Percentiles rank a stretch among this genome's conserved stretches.
Evolutionary conservation across 2,888 invertebrate genomes (phyloP).

Genomic region (Netelia virgata): DNA sequence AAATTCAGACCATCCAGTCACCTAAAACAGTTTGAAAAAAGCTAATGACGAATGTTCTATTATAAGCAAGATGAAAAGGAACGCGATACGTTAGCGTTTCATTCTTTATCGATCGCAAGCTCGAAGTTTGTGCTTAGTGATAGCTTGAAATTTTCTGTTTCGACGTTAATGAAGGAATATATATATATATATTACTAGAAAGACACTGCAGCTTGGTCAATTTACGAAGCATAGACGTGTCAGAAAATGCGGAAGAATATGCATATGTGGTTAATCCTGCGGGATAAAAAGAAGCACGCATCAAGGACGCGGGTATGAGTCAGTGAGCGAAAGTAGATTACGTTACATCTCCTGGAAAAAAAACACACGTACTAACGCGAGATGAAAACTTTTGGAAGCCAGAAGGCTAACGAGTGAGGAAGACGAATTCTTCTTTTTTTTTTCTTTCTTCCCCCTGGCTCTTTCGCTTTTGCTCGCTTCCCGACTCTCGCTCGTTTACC

Average conservation of each 20-base stretch:
- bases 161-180: background rate
- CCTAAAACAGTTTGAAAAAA: no score
- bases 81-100: no score
- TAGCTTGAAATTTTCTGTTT: background rate
- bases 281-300: background rate
- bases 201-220: background rate
- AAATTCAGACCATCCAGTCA: no score
- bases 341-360: constrained; percentile 28
- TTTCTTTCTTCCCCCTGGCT: constrained; percentile 24
- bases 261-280: background rate
- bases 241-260: background rate
- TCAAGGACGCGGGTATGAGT: background rate
- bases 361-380: constrained; percentile 19
- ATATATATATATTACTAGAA: no score
- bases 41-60: no score
- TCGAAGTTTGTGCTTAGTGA: no score
- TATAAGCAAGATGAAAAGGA: no score
- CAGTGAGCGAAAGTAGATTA: constrained; percentile 42
- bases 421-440: constrained; percentile 48
- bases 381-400: constrained; percentile 30
- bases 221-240: background rate
- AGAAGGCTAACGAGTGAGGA: constrained; percentile 47
- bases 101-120: no score
- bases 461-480: constrained; percentile 34
- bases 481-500: constrained; percentile 46